Evolutionary conservation across 2,888 invertebrate species (phyloP).

Genomic region (Macaria notata): DNA sequence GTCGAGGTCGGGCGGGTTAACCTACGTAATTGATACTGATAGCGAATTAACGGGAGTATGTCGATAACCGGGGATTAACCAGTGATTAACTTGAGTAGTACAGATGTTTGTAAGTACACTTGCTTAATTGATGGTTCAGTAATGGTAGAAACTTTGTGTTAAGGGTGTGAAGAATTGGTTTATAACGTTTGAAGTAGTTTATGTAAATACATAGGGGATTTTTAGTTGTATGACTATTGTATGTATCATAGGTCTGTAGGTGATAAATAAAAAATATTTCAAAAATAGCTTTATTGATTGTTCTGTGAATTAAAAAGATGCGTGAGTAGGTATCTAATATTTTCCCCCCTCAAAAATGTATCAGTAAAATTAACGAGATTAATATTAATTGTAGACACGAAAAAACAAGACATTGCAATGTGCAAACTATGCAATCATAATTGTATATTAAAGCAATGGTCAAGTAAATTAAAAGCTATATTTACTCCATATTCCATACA

Average conservation of each 20-base stretch:
- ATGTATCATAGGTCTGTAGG: no score
- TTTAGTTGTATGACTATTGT: no score
- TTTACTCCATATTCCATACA: constrained; percentile 16
- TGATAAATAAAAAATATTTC: no score
- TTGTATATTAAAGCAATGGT: constrained; percentile 3
- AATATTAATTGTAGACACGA: constrained; percentile 1
- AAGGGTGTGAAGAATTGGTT: no score
- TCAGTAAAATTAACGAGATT: constrained; percentile 2
- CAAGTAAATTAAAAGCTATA: constrained; percentile 8
- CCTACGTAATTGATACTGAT: constrained; percentile 48
- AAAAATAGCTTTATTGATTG: no score
- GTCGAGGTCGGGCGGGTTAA: constrained; percentile 42
- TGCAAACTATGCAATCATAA: constrained; percentile 8
- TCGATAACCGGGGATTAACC: constrained; percentile 23
- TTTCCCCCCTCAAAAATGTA: no score
- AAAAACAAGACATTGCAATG: constrained; percentile 6
- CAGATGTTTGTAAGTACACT: constrained; percentile 3
- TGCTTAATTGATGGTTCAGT: constrained; percentile 1
- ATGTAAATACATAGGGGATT: no score
- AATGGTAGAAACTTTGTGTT: no score
- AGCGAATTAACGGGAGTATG: constrained; percentile 26
- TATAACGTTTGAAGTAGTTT: no score
- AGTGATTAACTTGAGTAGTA: constrained; percentile 13
- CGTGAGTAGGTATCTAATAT: no score
- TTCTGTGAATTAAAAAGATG: no score